A percentile compares a stretch with the other conserved stretches of the same genome.
Conservation (phyloP, 1,140 invertebrate species). For the Anoplophora glabripennis region DNA sequence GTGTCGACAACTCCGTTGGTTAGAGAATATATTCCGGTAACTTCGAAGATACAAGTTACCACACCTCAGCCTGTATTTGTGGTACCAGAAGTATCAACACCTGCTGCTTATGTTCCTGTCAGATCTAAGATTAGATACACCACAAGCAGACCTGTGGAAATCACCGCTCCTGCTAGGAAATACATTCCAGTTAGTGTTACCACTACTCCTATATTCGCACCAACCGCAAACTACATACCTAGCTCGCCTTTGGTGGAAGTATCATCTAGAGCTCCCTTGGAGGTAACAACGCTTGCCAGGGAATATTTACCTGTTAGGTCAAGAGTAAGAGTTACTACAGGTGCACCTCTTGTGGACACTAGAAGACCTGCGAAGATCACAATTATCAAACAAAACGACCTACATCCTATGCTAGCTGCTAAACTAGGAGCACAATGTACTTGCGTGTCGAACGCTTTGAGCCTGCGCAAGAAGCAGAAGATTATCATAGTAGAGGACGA, state of each 20-base stretch:
- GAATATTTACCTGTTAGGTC: constrained; percentile 33
- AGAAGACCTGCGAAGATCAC: constrained; percentile 24
- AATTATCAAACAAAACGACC: constrained; percentile 43
- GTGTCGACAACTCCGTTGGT: constrained; percentile 4
- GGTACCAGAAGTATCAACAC: not conserved
- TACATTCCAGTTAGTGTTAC: constrained; percentile 12
- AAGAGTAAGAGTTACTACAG: constrained; percentile 23
- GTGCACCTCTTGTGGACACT: constrained; percentile 7
- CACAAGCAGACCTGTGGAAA: constrained; percentile 4
- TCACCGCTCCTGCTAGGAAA: constrained; percentile 18
- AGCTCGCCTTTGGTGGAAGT: not conserved
- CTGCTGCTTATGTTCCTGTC: constrained; percentile 5
- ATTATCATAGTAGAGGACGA: constrained; percentile 34
- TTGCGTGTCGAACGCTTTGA: constrained; percentile 64
- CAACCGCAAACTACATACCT: no score
- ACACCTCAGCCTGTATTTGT: not conserved
- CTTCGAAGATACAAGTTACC: not conserved
- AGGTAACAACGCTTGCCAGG: constrained; percentile 29
- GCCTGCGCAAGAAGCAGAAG: constrained; percentile 49
- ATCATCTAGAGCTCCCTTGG: constrained; percentile 28
- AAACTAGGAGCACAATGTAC: constrained; percentile 73
- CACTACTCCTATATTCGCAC: not conserved
- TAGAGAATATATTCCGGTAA: constrained; percentile 14
- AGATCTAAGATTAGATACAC: constrained; percentile 13
- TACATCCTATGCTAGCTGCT: constrained; percentile 60